Base-by-base conservation (phyloP, 2,113 vertebrate genomes). In the Sapajus apella region DNA sequence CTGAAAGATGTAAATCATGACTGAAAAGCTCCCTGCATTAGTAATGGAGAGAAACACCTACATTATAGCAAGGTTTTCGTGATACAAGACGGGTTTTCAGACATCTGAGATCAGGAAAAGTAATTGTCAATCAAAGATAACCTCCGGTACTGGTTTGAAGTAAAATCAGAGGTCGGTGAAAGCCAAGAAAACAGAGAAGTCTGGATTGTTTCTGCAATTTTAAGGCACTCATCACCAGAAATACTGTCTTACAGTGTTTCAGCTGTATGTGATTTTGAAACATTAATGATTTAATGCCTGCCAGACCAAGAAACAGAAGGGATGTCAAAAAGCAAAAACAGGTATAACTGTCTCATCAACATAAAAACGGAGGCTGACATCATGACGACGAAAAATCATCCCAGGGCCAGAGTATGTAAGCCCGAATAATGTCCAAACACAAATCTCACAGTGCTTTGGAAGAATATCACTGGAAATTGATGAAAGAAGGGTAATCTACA, bases 321-420 rank as follows among this genome's bases (percentile, higher is more conserved):
- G 55, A 96, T 93, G 94, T 97, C 97, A 96, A 1, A 0, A 98
- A 98, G 97, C 97, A 97, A 98, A 98, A 94, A 96, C 66, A 97
- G 18, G 91, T 66, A 85, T 70, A 98, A 97, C 64, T 64, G 52
- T 92, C 97, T 88, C 66, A 96, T 90, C 79, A 79, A 85, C 82
- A 97, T 75, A 97, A 97, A 98, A 98, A 97, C 93, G 25, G 84
- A 98, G 95, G 56, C 72, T 97, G 95, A 97, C 96, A 98, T 97
- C 86, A 96, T 43, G 89, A 97, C 66, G 55, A 97, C 90, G 27
- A 98, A 98, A 98, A 96, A 52, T 87, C 91, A 91, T 89, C 77
- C 58, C 85, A 94, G 85, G 23, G 68, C 58, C 85, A 94, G 95
- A 84, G 37, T 56, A 95, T 82, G 82, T 77, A 93, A 88, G 79